Evolutionary conservation across 2,797 vertebrate species (phyloP), one percentile per base, ranked within the genome.

Genomic region (Buphagus erythrorhynchus): DNA sequence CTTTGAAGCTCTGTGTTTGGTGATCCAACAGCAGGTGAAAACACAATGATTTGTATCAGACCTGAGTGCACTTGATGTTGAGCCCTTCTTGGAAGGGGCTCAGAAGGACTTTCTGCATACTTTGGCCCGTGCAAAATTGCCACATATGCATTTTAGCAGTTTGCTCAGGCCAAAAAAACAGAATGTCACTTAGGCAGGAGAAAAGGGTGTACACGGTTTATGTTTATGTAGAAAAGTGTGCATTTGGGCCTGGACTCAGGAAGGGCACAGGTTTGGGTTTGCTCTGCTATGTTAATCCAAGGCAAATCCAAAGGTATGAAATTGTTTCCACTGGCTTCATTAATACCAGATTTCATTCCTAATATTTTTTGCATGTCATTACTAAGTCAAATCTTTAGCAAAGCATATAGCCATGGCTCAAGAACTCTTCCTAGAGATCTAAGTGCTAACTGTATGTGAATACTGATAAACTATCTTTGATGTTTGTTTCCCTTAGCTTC

Each of bases 291-390:
- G 36, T 11, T 88, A 57, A 35, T 42, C 25, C 18, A 65, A 67
- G 43, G 5, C 26, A 69, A 55, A 9, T 74, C 45, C 0, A 0
- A 49, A 35, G 1, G 2, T 35, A 48, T 51, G 29, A 19, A 21
- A 10, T 76, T 73, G 16, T 63, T 88, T 88, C 22, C n/a, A 21
- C 8, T 26, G 13, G 17, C 25, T 85, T 91, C 10, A 5, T 21
- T 72, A 74, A 49, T 40, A 46, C 19, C 17, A 61, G 12, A 42
- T 83, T 80, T 90, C 48, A 59, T 28, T 58, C 11, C 10, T 61
- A 21, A 38, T 49, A 20, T 63, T 86, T 93, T 92, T 92, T 67
- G 17, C 18, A 38, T 45, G 16, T 36, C 26, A 26, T 81, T 69
- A 59, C 54, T 73, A 76, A 66, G 61, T 48, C 63, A 67, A 62